Base-by-base conservation (phyloP, 2,113 vertebrate genomes). In the Tichodroma muraria region DNA sequence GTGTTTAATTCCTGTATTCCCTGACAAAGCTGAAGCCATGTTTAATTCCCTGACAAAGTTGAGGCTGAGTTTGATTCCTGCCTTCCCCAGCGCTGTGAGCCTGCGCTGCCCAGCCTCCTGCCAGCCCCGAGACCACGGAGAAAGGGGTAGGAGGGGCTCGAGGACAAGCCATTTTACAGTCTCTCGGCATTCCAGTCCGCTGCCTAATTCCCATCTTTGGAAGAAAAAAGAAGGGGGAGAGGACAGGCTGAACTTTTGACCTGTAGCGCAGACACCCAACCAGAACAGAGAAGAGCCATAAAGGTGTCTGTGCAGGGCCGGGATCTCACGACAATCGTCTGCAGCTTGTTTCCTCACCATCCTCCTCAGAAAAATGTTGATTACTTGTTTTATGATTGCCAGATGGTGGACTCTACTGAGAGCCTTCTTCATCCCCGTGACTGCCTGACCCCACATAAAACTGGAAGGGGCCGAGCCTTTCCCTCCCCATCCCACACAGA, bases 381-480 rank as follows among this genome's bases (percentile, higher is more conserved):
- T 96, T 97, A 97, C 97, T 96, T n/a, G 52, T 97, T 99, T 99
- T 99, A 99, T 97, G 97, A 98, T 97, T 97, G 96, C 98, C 99
- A 99, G 99, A 99, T 99, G 99, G 98, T 95, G 94, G 96, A 91
- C 94, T 95, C 89, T 79, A 78, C 97, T 73, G 85, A 87, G 89
- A 96, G 49, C 94, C 96, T 94, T 85, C 85, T 78, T 72, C 96
- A 94, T 77, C 96, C 47, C 78, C 5, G 80, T 96, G 97, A 97
- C 97, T 96, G 95, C 89, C 96, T 98, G 98, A 98, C 98, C 98
- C 93, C 97, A 95, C 91, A 93, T 93, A 94, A 96, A 97, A 93
- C 85, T 56, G 75, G 88, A 94, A 94, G 88, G 95, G 96, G 95
- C 96, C 8, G 24, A 72, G 24, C 86, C 93, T 50, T 50, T 89